Conservation (phyloP, 2,797 vertebrate species). For the Clarias pachynema region DNA sequence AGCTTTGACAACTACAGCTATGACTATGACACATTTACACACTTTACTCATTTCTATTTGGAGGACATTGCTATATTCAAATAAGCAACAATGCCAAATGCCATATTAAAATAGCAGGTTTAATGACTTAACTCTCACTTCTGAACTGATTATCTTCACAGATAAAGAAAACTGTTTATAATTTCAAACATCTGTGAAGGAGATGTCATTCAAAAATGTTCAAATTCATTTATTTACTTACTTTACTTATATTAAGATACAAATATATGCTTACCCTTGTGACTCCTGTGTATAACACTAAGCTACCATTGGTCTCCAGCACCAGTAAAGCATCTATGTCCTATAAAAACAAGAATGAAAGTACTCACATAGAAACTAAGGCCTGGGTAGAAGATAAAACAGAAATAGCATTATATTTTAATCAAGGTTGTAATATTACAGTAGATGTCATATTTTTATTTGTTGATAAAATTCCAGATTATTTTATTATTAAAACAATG, state of each 20-base stretch:
- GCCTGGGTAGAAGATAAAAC: neutral
- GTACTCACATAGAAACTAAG: slow-evolving; percentile 2
- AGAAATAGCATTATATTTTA: neutral
- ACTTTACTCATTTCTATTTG: slow-evolving; percentile 8
- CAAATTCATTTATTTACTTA: too few relatives aligned
- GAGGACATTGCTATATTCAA: neutral
- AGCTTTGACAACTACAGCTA: neutral
- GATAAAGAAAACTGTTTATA: neutral
- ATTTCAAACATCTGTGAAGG: neutral
- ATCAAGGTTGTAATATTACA: neutral
- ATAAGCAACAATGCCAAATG: slow-evolving; percentile 6
- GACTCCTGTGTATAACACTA: slow-evolving; percentile 92
- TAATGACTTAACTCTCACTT: neutral
- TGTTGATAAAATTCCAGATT: neutral
- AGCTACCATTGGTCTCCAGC: slow-evolving; percentile 88
- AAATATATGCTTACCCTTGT: slow-evolving; percentile 78
- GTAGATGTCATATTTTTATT: neutral
- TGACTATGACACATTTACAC: neutral
- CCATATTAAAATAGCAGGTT: neutral
- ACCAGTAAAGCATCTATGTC: slow-evolving; percentile 88
- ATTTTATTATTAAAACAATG: too few relatives aligned
- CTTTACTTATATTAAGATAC: too few relatives aligned
- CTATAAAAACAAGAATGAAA: slow-evolving; percentile 64
- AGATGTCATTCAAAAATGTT: too few relatives aligned
- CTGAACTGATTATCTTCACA: neutral